Evolutionary conservation across 2,888 invertebrate species (phyloP), one percentile per base, ranked within the genome.

Genomic region (Digitonthophagus gazella): DNA sequence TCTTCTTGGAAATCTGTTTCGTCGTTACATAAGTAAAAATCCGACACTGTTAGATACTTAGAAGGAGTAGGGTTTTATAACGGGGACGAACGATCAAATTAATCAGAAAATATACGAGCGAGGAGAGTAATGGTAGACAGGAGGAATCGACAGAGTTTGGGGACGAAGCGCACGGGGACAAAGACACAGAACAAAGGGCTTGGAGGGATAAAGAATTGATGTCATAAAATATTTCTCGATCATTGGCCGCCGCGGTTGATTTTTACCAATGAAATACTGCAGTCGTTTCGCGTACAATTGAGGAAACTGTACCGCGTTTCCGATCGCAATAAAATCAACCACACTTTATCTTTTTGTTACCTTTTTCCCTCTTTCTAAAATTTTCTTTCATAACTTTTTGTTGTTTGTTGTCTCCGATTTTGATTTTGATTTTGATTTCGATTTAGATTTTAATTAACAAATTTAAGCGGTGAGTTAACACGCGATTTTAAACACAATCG

Each of bases 181-280:
- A 61, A 61, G 20, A 20, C 18, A 20, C 18, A 61, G 61, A 61
- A 61, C 61, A 61, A 61, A 61, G 61, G 15, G 16, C 57, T 14
- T 57, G 15, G 57, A 57, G 15, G 61, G 19, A 19, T 61, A 61
- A 61, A 61, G 61, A 61, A 61, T 61, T 20, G 61, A 61, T 20
- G 61, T 19, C 61, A 61, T 61, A 61, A 61, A 61, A 61, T 61
- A 61, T 61, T 61, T 61, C 61, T 61, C 61, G 61, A 61, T 61
- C 61, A 61, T 61, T 61, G 61, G 61, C 61, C 20, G 18, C 19
- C 16, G 61, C 20, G 19, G 6, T 19, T 61, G 18, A 19, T 61
- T 61, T 61, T 57, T 57, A 57, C 61, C 19, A 61, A 15, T 61
- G 61, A 61, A 19, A 61, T 61, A 61, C 61, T n/a, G 18, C 18